A percentile compares a stretch with the other conserved stretches of the same genome.
phyloP scores from a whole-genome alignment of 1,140 invertebrate genomes.

The Drosophila biarmipes region DNA sequence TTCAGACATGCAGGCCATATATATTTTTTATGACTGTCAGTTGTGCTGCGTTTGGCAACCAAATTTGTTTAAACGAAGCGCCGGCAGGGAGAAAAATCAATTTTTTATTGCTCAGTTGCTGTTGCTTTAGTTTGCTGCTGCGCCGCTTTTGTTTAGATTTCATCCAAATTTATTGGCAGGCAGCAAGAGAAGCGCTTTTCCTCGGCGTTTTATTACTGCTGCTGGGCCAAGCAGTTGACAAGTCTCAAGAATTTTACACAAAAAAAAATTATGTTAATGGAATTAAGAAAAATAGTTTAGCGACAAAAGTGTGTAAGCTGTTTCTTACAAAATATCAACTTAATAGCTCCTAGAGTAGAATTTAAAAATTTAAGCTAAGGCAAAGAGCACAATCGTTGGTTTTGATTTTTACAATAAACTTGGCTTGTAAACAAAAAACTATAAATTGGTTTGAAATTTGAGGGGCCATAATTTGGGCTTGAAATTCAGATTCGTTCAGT shows the following conservation, averaged over 20 bases:
- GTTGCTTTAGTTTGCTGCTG: constrained; percentile 34
- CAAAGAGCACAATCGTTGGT: no score
- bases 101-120: constrained; percentile 52
- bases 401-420: no score
- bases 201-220: constrained; percentile 7
- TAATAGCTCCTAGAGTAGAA: no score
- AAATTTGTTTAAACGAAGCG: constrained; percentile 52
- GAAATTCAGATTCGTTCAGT: not conserved
- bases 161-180: constrained; percentile 27
- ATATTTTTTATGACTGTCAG: constrained; percentile 53
- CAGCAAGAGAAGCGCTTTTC: constrained; percentile 13
- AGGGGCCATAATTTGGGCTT: not conserved
- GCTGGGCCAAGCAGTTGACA: constrained; percentile 23
- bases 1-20: constrained; percentile 20
- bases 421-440: no score
- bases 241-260: constrained; percentile 2
- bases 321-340: no score
- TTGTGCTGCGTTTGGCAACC: constrained; percentile 54
- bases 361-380: no score
- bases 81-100: constrained; percentile 17
- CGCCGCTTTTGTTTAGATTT: constrained; percentile 47
- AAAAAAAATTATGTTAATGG: not conserved
- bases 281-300: no score
- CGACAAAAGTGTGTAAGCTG: no score
- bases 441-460: not conserved